Base-by-base conservation (phyloP, 2,113 vertebrate genomes). In the Macquaria ambigua region DNA sequence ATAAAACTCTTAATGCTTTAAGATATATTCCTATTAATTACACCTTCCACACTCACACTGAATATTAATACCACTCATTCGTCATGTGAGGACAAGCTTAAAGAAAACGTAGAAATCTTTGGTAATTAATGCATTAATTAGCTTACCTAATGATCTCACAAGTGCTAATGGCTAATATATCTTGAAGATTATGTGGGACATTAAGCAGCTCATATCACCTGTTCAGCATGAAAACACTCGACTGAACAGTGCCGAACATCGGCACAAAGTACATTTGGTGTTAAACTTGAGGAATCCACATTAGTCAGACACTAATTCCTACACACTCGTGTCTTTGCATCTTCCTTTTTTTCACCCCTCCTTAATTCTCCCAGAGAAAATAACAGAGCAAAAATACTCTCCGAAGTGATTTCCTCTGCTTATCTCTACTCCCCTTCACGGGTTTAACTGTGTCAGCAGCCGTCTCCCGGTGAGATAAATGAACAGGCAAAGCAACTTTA, bases 101-200 rank as follows among this genome's bases (percentile, higher is more conserved):
- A 48, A 74, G 34, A 81, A 85, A 82, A 84, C n/a, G 14, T 46
- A 28, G 41, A 64, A 73, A 67, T 77, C 69, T 76, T 7, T 50
- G 58, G 16, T 86, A 86, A 91, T 85, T 74, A 84, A 72, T 84
- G 52, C 39, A 79, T 81, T 86, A 80, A 91, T 87, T 90, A 90
- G 12, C 34, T 25, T 34, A 62, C 16, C 28, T 87, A 90, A 89
- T 84, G 88, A 79, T 83, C 84, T 87, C 77, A 21, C 66, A 61
- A 88, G 66, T 70, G 81, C 61, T 53, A 66, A 82, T 18, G 58
- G 37, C 71, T 8, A 21, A 83, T 79, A 83, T 79, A 66, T 67
- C 55, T 67, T 81, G 63, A 74, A 64, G 69, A 85, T 83, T 77
- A 75, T 50, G 18, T 25, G 73, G 79, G 72, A 78, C 76, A 77